phyloP scores from a whole-genome alignment of 2,113 vertebrate genomes.

The Plecturocebus donacophilus region DNA sequence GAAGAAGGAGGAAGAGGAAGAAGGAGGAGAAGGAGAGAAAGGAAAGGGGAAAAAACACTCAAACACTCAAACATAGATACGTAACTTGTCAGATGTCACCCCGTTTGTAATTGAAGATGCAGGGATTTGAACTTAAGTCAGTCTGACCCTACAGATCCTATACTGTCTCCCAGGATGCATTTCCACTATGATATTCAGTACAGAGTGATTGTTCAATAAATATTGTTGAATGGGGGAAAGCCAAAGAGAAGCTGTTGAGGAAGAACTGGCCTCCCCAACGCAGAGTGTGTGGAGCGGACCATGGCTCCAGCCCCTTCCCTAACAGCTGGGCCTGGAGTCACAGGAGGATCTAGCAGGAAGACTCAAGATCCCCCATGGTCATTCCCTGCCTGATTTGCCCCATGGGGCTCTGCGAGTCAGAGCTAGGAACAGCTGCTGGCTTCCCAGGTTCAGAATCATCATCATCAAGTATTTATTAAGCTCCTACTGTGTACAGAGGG shows the following conservation, averaged over 20 bases:
- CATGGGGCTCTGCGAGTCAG: neutral
- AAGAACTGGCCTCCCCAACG: neutral
- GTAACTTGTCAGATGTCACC: neutral
- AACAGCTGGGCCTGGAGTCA: neutral
- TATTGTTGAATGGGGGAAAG: neutral
- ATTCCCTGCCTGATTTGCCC: neutral
- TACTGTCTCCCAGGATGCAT: neutral
- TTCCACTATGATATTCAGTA: neutral
- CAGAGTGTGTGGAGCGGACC: neutral
- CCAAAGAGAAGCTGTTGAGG: neutral
- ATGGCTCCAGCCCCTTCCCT: neutral
- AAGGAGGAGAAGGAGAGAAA: neutral
- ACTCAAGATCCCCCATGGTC: neutral
- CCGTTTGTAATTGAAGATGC: neutral
- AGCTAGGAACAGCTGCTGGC: constrained; percentile 63
- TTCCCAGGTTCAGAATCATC: constrained; percentile 33
- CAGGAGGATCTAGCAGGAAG: neutral
- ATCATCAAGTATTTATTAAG: constrained; percentile 74
- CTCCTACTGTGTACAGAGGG: constrained; percentile 60
- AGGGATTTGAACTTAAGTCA: neutral
- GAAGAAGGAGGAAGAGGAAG: neutral
- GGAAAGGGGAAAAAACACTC: neutral
- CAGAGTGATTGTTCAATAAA: neutral
- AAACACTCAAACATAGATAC: neutral
- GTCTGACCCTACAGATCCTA: neutral